These are phyloP conservation scores for Acrobasis repandana DNA, from an alignment of 2,888 invertebrate genomes.

Conservation along the genomic window DNA sequence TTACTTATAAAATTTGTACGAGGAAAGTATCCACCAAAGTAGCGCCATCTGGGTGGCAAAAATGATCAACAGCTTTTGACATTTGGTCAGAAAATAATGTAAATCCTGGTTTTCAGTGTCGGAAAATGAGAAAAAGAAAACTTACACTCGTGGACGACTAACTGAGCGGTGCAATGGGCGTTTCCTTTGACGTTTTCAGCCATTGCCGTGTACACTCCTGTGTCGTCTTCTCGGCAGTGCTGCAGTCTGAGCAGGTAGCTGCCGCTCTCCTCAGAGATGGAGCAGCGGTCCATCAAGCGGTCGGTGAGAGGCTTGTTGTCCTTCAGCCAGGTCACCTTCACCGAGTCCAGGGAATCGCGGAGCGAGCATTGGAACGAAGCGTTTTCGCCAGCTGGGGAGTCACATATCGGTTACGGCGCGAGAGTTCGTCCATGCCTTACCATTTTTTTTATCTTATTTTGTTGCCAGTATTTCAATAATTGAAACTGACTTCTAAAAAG, in stretches of 20 bases:
- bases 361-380: conserved; percentile 91
- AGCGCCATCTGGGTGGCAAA: too few relatives aligned
- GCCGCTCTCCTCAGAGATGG: conserved; percentile 81
- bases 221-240: conserved; percentile 90
- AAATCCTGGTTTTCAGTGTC: background rate
- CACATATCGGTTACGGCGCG: conserved; percentile 50
- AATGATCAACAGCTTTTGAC: too few relatives aligned
- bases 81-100: background rate
- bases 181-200: conserved; percentile 92
- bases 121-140: conserved; percentile 32
- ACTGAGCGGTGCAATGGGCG: conserved; percentile 92
- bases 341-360: conserved; percentile 82
- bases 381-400: conserved; percentile 89
- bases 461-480: conserved; percentile 5
- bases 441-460: background rate
- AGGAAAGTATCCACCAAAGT: too few relatives aligned
- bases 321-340: conserved; percentile 91
- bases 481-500: background rate
- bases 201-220: conserved; percentile 95
- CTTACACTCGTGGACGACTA: conserved; percentile 93
- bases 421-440: conserved; percentile 53
- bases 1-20: too few relatives aligned
- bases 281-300: conserved; percentile 88
- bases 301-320: conserved; percentile 92
- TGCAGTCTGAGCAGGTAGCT: conserved; percentile 88